Evolutionary conservation across 2,113 vertebrate genomes (phyloP), one percentile per base, ranked within the genome.

Genomic region (Psammodynastes pulverulentus): DNA sequence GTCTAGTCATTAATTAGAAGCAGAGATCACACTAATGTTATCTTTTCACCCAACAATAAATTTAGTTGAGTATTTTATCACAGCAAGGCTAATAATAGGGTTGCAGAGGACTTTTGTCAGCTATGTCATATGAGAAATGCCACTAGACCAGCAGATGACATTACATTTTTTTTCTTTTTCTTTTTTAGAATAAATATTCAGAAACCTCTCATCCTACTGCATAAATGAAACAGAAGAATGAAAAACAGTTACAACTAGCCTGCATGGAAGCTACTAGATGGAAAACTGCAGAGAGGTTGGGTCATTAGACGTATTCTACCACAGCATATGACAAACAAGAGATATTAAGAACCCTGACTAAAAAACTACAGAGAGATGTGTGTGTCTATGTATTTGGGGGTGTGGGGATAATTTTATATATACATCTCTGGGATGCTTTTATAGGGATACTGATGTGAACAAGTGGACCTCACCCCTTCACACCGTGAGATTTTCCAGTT

Each of bases 1-100:
- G 3, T 17, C 34, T 91, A 84, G 12, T 1, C n/a, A 86, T 86
- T 92, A 3, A 90, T 91, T 87, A 62, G 24, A 84, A 58, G 23
- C 49, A 88, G 51, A 72, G 51, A 90, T 87, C 90, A 89, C 6
- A 67, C 1, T 86, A 90, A 90, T 91, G 29, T 91, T 88, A 88
- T 89, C 92, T 90, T 72, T 93, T 95, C 51, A 72, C 2, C 46
- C 43, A 92, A 24, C 48, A 91, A 90, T 88, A 4, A 54, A n/a
- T 92, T 94, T 90, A 56, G 0, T 92, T 94, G 72, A 94, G 84
- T 39, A 90, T 90, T 79, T 93, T 90, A 87, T 93, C 48, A 90
- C 9, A 54, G 49, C 86, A 54, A 87, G 72, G 51, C 23, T 84
- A 67, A 89, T 62, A 92, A 53, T 51, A 93, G 53, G 1, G 49